phyloP scores from a whole-genome alignment of 2,797 vertebrate species.

The Tauraco hartlaubi region DNA sequence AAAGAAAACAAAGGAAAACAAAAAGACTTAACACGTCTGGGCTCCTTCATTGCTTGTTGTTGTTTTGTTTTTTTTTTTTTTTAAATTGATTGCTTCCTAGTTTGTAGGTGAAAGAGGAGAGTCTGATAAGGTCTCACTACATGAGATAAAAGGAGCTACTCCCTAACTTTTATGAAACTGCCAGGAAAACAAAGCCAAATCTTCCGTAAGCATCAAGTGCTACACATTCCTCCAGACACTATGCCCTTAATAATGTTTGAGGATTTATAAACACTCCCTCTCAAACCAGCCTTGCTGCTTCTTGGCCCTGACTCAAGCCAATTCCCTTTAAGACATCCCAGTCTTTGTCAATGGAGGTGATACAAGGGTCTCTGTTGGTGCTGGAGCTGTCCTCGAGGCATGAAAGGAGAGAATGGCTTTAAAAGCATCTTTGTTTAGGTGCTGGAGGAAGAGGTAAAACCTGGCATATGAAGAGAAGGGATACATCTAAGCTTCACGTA shows the following conservation, averaged over 20 bases:
- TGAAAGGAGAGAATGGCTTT: neutral
- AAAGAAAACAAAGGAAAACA: neutral
- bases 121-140: neutral
- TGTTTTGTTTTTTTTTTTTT: neutral
- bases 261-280: neutral
- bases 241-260: neutral
- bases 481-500: neutral
- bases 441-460: neutral
- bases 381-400: neutral
- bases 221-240: neutral
- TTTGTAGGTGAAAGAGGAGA: neutral
- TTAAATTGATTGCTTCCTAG: neutral
- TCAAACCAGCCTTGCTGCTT: neutral
- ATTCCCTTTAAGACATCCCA: neutral
- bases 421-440: constrained; percentile 4
- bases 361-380: neutral
- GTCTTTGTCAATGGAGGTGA: neutral
- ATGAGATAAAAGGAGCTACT: neutral
- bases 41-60: neutral
- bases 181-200: neutral
- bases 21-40: neutral
- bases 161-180: neutral
- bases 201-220: neutral
- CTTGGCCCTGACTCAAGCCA: neutral
- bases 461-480: neutral